Conservation (phyloP, 2,797 vertebrate genomes). For the Acanthopagrus latus region DNA sequence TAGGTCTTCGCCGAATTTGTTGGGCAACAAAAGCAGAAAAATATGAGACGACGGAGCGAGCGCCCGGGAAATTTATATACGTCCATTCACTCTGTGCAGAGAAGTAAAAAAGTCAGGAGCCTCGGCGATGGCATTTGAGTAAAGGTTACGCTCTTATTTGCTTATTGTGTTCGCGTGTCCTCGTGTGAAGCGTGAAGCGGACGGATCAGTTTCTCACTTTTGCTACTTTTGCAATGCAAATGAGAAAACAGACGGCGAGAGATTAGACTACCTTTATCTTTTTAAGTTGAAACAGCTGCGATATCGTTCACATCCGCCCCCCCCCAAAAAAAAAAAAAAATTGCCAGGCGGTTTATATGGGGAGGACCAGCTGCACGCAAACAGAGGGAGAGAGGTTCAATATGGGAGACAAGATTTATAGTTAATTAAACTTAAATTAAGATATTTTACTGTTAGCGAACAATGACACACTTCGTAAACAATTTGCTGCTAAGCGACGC, state of each 20-base stretch:
- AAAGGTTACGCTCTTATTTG: slow-evolving; percentile 73
- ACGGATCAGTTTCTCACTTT: slow-evolving; percentile 48
- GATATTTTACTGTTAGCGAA: too few species aligned
- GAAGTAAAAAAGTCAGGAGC: slow-evolving; percentile 60
- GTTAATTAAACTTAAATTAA: too few species aligned
- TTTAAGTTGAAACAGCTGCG: slow-evolving; percentile 45
- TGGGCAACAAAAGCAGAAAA: slow-evolving; percentile 68
- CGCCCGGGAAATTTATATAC: slow-evolving; percentile 42
- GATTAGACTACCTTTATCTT: slow-evolving; percentile 43
- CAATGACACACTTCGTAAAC: too few species aligned
- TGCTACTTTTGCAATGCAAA: slow-evolving; percentile 62
- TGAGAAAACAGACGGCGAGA: slow-evolving; percentile 48
- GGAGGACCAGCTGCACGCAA: slow-evolving; percentile 36
- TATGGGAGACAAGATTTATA: slow-evolving; percentile 12
- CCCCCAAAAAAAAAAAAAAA: too few species aligned
- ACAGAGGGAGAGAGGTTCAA: slow-evolving; percentile 14
- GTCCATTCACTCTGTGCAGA: slow-evolving; percentile 47
- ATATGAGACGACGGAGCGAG: slow-evolving; percentile 49
- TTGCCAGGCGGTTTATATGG: slow-evolving; percentile 42
- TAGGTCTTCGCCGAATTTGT: slow-evolving; percentile 55
- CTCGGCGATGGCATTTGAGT: slow-evolving; percentile 66
- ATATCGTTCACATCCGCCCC: slow-evolving; percentile 42
- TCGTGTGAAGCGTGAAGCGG: slow-evolving; percentile 24
- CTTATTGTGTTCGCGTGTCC: slow-evolving; percentile 53
- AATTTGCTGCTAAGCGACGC: too few species aligned